phyloP scores from a whole-genome alignment of 2,113 vertebrate genomes.

The Tursiops truncatus region DNA sequence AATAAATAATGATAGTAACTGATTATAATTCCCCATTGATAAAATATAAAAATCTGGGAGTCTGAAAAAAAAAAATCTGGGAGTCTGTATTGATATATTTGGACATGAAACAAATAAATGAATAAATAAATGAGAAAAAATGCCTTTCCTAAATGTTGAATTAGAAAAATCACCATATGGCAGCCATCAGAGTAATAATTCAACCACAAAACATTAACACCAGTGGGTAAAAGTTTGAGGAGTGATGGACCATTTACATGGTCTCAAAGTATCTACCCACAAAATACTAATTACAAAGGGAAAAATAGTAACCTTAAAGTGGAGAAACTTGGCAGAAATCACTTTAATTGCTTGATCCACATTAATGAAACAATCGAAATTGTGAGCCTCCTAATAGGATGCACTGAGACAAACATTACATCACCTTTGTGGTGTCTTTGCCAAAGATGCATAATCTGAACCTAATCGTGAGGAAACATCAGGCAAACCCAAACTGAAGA shows the following conservation, averaged over 20 bases:
- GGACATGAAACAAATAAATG: not conserved
- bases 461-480: not conserved
- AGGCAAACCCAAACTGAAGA: not conserved
- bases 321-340: not conserved
- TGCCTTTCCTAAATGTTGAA: not conserved
- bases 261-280: not conserved
- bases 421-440: not conserved
- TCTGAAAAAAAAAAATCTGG: not conserved
- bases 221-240: not conserved
- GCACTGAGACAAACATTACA: not conserved
- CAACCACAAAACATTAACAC: not conserved
- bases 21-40: not conserved
- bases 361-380: not conserved
- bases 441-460: not conserved
- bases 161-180: not conserved
- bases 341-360: not conserved
- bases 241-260: not conserved
- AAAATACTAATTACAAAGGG: not conserved
- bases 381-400: not conserved
- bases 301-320: not conserved
- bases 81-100: not conserved
- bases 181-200: not conserved
- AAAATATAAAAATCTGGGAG: not conserved
- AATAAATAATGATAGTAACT: not conserved
- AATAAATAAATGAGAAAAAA: not conserved